Evolutionary conservation across 1,140 invertebrate species (phyloP).

Genomic region (Melanaphis sacchari): DNA sequence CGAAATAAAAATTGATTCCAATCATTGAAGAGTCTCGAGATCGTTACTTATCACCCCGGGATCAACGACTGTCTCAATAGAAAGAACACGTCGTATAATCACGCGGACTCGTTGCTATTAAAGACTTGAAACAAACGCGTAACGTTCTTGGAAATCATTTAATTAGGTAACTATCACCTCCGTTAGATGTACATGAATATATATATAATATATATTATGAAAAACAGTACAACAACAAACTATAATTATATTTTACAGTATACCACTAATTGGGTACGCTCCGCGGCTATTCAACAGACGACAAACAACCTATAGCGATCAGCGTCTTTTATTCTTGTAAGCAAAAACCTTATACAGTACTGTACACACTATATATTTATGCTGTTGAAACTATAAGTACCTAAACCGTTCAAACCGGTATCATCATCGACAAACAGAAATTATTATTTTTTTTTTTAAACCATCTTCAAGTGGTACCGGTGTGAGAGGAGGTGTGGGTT

Average conservation of each 20-base stretch:
- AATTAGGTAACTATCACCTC: not conserved
- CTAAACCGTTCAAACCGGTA: not conserved
- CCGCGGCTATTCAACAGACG: not conserved
- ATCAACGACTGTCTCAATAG: not conserved
- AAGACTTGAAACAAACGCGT: not conserved
- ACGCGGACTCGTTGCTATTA: not conserved
- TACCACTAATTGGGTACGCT: not conserved
- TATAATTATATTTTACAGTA: not conserved
- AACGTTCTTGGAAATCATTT: conserved; percentile 23
- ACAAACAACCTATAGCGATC: not conserved
- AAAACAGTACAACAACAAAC: not conserved
- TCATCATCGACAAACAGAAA: not conserved
- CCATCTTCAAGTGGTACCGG: too few relatives aligned
- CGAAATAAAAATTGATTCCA: not conserved
- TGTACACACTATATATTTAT: not conserved
- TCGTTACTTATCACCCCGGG: not conserved
- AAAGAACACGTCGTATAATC: not conserved
- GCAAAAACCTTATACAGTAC: not conserved
- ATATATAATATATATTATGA: not conserved
- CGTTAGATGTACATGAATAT: too few relatives aligned
- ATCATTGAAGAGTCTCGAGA: not conserved
- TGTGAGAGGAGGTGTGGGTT: too few relatives aligned
- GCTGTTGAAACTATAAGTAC: not conserved
- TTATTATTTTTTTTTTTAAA: not conserved
- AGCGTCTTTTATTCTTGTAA: too few relatives aligned